Conservation (phyloP, 2,888 invertebrate genomes). For the Drosophila pullipes region DNA sequence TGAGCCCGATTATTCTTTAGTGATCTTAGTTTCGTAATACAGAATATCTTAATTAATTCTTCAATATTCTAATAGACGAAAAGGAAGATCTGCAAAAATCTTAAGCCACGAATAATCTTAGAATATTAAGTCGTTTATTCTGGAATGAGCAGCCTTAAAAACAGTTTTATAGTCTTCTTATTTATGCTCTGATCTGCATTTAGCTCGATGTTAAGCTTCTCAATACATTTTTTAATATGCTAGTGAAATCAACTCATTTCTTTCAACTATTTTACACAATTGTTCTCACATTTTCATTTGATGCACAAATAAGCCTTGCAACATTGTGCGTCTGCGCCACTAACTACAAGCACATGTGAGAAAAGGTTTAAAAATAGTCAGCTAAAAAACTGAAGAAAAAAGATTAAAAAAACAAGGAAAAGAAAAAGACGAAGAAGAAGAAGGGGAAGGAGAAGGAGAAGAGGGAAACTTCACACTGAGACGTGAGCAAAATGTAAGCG, state of each 20-base stretch:
- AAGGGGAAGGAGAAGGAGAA: neutral
- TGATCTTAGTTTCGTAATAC: neutral
- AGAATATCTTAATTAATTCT: neutral
- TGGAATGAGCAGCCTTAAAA: too few species aligned
- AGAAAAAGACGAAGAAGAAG: neutral
- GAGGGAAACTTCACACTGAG: slow-evolving; percentile 61
- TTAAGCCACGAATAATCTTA: too few species aligned
- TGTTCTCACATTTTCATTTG: neutral
- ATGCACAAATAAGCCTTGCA: slow-evolving; percentile 1
- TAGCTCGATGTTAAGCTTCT: neutral
- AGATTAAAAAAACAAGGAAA: slow-evolving; percentile 6
- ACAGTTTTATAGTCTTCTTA: too few species aligned
- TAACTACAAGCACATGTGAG: slow-evolving; percentile 30
- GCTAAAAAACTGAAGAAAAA: slow-evolving; percentile 9
- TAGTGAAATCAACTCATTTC: neutral
- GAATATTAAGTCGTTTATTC: too few species aligned
- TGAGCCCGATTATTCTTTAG: neutral
- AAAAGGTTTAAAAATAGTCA: slow-evolving; percentile 51
- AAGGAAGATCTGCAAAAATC: too few species aligned
- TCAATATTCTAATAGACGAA: neutral
- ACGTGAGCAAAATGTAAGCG: slow-evolving; percentile 76
- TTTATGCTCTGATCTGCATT: neutral
- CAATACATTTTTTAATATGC: too few species aligned
- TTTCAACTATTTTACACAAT: too few species aligned
- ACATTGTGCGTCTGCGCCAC: slow-evolving; percentile 35